phyloP scores from a whole-genome alignment of 2,797 vertebrate species.

The Malacoraja senta region DNA sequence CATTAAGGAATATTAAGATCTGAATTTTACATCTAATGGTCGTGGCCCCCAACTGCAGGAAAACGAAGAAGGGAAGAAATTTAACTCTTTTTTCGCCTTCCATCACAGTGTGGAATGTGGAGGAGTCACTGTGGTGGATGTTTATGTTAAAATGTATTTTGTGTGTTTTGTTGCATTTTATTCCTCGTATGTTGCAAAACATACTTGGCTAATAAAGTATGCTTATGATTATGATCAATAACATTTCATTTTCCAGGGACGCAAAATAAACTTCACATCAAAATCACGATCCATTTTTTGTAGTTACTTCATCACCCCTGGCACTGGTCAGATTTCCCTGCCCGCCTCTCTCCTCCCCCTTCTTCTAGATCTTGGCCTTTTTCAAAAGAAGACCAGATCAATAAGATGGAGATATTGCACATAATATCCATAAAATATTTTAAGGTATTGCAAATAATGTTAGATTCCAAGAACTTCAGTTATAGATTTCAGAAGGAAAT shows the following conservation, averaged over 20 bases:
- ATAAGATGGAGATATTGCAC: not conserved
- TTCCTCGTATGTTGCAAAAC: too few species aligned
- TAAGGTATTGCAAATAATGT: not conserved
- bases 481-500: not conserved
- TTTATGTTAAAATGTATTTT: too few species aligned
- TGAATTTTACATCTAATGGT: not conserved
- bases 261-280: constrained; percentile 8
- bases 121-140: too few species aligned
- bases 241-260: constrained; percentile 12
- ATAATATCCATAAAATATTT: not conserved
- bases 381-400: not conserved
- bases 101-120: too few species aligned
- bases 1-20: constrained; percentile 14
- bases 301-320: not conserved
- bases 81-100: too few species aligned
- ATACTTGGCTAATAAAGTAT: too few species aligned
- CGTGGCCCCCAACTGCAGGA: too few species aligned
- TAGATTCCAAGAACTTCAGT: not conserved
- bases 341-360: not conserved
- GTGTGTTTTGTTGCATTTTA: too few species aligned
- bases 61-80: too few species aligned
- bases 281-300: not conserved
- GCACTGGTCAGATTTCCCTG: not conserved
- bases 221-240: not conserved
- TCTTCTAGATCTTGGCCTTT: not conserved